Evolutionary conservation across 2,113 vertebrate species (phyloP), one percentile per base, ranked within the genome.

Genomic region (Nipponia nippon): DNA sequence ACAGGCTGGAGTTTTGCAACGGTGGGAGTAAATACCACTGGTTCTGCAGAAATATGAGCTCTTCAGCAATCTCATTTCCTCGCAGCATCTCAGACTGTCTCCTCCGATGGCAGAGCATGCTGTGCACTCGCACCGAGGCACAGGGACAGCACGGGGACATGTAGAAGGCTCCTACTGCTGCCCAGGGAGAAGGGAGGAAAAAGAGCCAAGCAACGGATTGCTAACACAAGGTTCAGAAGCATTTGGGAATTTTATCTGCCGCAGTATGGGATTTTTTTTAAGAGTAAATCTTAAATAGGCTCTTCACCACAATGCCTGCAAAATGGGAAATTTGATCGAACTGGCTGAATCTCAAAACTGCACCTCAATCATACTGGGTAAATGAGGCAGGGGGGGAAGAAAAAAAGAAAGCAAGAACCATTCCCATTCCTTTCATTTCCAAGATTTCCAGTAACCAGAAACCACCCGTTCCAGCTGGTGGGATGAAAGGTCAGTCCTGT

Each of bases 71-170:
- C 16, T 50, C 13, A 2, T 49, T 78, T 46, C 46, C 46, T 25
- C 36, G 12, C 26, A 16, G 40, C 27, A 47, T 3, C 72, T 63
- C 80, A 49, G 27, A 6, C 4, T 36, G 12, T 3, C 16, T 53
- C 50, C 44, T 65, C n/a, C 1, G 3, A 23, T 0, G 3, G 22
- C 47, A 83, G 77, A 40, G 38, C 44, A 29, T 4, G 16, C 46
- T 5, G 11, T 4, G 70, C 20, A 1, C 50, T 49, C 15, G 0
- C 59, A 15, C 4, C 4, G 4, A 26, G 67, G 42, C 14, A 67
- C 6, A 4, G 27, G 72, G 42, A 56, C 44, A 36, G 46, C 30
- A 8, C 1, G 1, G 63, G 55, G 71, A 55, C 4, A 0, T 3
- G 19, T 18, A 15, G 32, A 53, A 42, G 29, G 55, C 75, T 90